Conservation (phyloP, 1,140 invertebrate species). For the Apolygus lucorum region DNA sequence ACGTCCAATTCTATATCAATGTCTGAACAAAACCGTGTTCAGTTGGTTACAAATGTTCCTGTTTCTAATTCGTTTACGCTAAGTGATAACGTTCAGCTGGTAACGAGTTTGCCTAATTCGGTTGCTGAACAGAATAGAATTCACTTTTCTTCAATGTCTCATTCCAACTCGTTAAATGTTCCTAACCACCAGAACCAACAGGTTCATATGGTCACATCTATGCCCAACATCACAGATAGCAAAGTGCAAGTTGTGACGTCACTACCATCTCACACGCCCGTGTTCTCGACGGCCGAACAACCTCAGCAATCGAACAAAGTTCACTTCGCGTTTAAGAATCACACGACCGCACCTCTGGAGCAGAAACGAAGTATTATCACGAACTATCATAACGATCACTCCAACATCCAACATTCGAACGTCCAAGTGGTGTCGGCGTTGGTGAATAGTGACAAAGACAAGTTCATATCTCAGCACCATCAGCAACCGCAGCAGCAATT, state of each 20-base stretch:
- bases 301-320: slow-evolving; percentile 23
- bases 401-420: slow-evolving; percentile 18
- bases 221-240: slow-evolving; percentile 8
- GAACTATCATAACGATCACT: slow-evolving; percentile 18
- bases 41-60: slow-evolving; percentile 21
- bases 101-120: slow-evolving; percentile 13
- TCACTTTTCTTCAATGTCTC: slow-evolving; percentile 17
- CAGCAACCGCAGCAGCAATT: slow-evolving; percentile 18
- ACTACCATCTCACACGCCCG: slow-evolving; percentile 3
- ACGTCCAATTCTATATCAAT: slow-evolving; percentile 21
- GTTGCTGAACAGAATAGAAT: slow-evolving; percentile 21
- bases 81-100: slow-evolving; percentile 13
- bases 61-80: slow-evolving; percentile 6
- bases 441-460: slow-evolving; percentile 20
- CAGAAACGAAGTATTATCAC: slow-evolving; percentile 6
- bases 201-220: slow-evolving; percentile 22
- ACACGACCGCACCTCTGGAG: background rate
- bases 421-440: slow-evolving; percentile 19
- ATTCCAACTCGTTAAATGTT: slow-evolving; percentile 17
- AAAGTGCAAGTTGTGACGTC: slow-evolving; percentile 16
- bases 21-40: slow-evolving; percentile 18
- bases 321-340: slow-evolving; percentile 10
- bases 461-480: background rate
- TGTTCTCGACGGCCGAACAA: background rate
- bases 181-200: slow-evolving; percentile 21